Percentiles rank a stretch among this genome's conserved stretches.
Evolutionary conservation across 2,888 invertebrate genomes (phyloP).

Genomic region (Macrophya annulata): DNA sequence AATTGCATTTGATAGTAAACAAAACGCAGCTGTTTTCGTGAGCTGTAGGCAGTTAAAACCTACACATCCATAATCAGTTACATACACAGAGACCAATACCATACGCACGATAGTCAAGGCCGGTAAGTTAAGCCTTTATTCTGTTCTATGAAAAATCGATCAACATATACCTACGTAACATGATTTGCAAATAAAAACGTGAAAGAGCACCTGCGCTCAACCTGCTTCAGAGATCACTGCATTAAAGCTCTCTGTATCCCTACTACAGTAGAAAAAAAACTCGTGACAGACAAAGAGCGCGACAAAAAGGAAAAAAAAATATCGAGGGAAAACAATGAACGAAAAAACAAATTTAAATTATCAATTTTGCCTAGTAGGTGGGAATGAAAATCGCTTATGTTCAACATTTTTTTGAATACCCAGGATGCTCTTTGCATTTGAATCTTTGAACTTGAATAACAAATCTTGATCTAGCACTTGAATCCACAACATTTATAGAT

Average conservation of each 20-base stretch:
- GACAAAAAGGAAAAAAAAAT: background rate
- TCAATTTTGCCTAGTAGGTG: background rate
- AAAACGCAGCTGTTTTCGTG: constrained; percentile 51
- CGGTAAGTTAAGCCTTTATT: constrained; percentile 25
- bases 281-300: background rate
- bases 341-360: constrained; percentile 17
- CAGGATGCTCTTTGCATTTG: background rate
- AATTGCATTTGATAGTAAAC: constrained; percentile 51
- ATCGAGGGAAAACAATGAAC: background rate
- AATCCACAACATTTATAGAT: no score
- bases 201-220: constrained; percentile 5
- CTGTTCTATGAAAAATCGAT: constrained; percentile 17
- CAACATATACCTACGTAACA: background rate
- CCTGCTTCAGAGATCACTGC: constrained; percentile 12
- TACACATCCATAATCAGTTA: background rate
- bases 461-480: background rate
- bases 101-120: background rate
- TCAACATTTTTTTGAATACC: background rate
- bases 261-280: background rate
- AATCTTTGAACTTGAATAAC: background rate
- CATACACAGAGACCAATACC: background rate
- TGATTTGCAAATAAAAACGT: constrained; percentile 5
- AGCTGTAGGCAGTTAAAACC: constrained; percentile 22
- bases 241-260: constrained; percentile 16
- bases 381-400: background rate